Evolutionary conservation across 2,888 invertebrate species (phyloP), one percentile per base, ranked within the genome.

Genomic region (Diarsia mendica): DNA sequence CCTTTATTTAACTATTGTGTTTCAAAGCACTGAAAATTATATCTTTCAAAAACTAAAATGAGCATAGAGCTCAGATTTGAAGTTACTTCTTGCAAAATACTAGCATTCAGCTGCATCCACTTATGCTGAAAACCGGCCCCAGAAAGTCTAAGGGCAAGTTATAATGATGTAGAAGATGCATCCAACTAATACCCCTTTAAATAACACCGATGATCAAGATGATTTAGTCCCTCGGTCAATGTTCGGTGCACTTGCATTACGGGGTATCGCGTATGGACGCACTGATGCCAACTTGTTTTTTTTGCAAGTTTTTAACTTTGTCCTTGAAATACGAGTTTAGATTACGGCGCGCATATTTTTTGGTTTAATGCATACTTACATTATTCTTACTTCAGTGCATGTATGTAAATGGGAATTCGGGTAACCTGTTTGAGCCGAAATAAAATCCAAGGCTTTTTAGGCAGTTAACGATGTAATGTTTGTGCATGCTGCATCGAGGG

Each of bases 261-360:
- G 90, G 91, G 18, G 33, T 60, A 60, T 60, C 60, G 60, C 91
- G 93, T 94, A 94, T 92, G 93, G 94, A 93, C 93, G 95, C 94
- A 95, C 92, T 91, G 93, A 95, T 95, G 95, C 92, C 92, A 93
- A 91, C 92, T 91, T 91, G 91, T 92, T 94, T 94, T 94, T 95
- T 95, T 94, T 90, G 91, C 89, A 90, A 75, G 92, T 92, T 94
- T 93, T 95, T 92, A 92, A 92, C 93, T 91, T 90, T 93, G 96
- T 92, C 96, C 96, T 96, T 96, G 96, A 95, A 95, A 94, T 95
- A 95, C 95, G 92, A 95, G 95, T 96, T 96, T 95, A 96, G 95
- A 95, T 96, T 95, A 95, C 94, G 91, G 83, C 90, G 89, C 87
- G 92, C 90, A 91, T 92, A 92, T 91, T 77, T 86, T 87, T 85